phyloP scores from a whole-genome alignment of 2,888 invertebrate species.

The Hypomecis atomaria region DNA sequence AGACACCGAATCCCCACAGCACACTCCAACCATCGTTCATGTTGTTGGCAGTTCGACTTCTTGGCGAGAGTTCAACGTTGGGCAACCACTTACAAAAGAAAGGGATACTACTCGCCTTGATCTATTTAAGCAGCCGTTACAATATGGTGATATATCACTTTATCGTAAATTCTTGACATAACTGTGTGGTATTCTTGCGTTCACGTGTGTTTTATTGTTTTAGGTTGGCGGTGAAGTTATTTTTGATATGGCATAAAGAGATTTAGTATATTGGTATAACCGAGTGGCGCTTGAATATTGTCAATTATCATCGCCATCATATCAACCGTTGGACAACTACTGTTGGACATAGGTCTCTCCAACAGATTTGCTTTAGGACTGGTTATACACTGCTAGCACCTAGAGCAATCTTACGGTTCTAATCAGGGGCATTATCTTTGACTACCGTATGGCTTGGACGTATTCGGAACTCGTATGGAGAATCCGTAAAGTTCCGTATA shows the following conservation, averaged over 20 bases:
- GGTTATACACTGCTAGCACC: no score
- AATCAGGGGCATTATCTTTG: no score
- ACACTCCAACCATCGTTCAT: constrained; percentile 29
- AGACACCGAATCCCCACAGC: background rate
- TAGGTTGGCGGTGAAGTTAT: constrained; percentile 10
- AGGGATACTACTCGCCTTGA: constrained; percentile 21
- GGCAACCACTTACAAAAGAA: constrained; percentile 25
- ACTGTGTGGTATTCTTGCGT: constrained; percentile 8
- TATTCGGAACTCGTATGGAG: no score
- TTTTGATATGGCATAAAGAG: background rate
- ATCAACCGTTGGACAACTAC: no score
- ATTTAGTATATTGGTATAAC: no score
- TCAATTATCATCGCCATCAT: no score
- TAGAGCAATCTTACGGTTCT: no score
- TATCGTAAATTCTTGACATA: constrained; percentile 22
- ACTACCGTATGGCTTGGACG: no score
- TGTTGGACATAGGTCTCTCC: no score
- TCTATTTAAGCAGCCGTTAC: constrained; percentile 15
- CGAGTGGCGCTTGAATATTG: no score
- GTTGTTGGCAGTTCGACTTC: constrained; percentile 20
- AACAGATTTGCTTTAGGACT: no score
- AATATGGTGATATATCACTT: background rate
- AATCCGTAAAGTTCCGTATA: no score
- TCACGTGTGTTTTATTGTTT: constrained; percentile 6
- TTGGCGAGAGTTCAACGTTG: constrained; percentile 39